Base-by-base conservation (phyloP, 2,888 invertebrate genomes). In the Eueremaeus valkanovi region DNA sequence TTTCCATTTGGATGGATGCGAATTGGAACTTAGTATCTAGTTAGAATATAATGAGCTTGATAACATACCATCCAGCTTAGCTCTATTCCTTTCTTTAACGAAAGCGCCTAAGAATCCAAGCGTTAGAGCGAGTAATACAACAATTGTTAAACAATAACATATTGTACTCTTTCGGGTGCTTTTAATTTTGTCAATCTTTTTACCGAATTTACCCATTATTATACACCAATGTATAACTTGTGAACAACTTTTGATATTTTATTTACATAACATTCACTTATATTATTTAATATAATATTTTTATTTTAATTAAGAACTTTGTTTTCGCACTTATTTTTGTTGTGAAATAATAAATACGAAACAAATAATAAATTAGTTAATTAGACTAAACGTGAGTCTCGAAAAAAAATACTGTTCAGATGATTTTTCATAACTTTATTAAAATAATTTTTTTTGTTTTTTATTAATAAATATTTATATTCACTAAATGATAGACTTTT, bases 81-180 rank as follows among this genome's bases (percentile, higher is more conserved):
- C n/a, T n/a, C n/a, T 73, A 51, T 73, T 73, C 36, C 36, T 18
- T 73, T 73, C 73, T 0, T n/a, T 31, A 55, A 73, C 36, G 24
- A 58, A 73, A 33, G 58, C 58, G 11, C 24, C 73, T 8, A 73
- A 55, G 58, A 73, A 73, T 33, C 73, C 58, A 24, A 73, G 55
- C 33, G 27, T 36, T 16, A 73, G 58, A 13, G 51, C 55, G 16
- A 27, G 16, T 18, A 73, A 31, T 51, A 73, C 31, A 2, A 73
- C 33, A 55, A 73, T 73, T 6, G 51, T 55, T 45, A 45, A 13
- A 16, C 24, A 27, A 21, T 45, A 45, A 27, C 40, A 70, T 2
- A 70, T 45, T 40, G 70, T 70, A 27, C 42, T 42, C 70, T 70
- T 70, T 70, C 45, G 42, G 1, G 29, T n/a, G 0, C 13, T 2